These are phyloP conservation scores for Mormyrops boulengeri DNA, from an alignment of 2,797 vertebrate genomes.

Conservation along the genomic window DNA sequence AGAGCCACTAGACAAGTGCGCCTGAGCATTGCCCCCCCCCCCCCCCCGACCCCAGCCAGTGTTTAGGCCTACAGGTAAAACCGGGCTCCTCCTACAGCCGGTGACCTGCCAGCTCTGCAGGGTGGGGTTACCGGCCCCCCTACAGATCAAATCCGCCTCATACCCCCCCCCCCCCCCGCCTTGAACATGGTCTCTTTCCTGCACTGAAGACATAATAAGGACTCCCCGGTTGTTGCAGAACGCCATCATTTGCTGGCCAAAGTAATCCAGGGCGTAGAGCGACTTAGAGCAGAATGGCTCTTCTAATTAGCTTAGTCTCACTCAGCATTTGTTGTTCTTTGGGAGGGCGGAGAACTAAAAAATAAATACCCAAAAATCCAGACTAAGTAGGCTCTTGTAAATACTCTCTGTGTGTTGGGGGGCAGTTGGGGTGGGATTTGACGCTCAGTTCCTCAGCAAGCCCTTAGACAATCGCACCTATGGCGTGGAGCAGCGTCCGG, in stretches of 20 bases:
- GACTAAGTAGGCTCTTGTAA: not conserved
- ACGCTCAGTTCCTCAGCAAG: not conserved
- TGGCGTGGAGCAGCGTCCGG: not conserved
- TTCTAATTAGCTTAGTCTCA: not conserved
- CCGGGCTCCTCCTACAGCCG: not conserved
- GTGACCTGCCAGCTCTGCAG: not conserved
- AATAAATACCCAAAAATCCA: not conserved
- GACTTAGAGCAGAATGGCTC: not conserved
- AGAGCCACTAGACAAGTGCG: not conserved
- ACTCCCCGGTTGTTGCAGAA: not conserved
- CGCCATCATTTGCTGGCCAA: not conserved
- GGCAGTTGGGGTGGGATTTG: not conserved
- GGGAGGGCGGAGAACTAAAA: not conserved
- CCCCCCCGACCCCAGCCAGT: not conserved
- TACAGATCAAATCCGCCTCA: not conserved
- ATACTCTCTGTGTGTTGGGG: not conserved
- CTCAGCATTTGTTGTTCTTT: not conserved
- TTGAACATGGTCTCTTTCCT: not conserved
- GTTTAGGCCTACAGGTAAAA: not conserved
- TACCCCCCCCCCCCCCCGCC: not conserved
- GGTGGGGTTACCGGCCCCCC: not conserved
- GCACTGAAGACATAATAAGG: not conserved
- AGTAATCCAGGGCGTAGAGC: not conserved
- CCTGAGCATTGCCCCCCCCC: not conserved
- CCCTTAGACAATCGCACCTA: not conserved